Percentiles rank a stretch among this genome's conserved stretches.
phyloP scores from a whole-genome alignment of 2,888 invertebrate genomes.

The Andricus quercusramuli region DNA sequence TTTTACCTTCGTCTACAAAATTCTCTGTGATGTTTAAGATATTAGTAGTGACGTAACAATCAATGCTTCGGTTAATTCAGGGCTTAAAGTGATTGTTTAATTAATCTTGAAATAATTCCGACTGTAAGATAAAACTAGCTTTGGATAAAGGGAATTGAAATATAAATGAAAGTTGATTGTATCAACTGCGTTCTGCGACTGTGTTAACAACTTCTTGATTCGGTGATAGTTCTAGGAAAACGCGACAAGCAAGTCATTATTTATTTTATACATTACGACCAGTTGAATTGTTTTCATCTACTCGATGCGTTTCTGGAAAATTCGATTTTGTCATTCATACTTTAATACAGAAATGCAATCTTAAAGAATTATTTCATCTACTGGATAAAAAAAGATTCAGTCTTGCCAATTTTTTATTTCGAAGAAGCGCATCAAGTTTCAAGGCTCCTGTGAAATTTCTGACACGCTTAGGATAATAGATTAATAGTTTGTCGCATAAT shows the following conservation, averaged over 20 bases:
- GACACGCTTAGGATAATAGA: neutral
- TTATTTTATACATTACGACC: slow-evolving; percentile 6
- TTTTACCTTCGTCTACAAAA: slow-evolving; percentile 46
- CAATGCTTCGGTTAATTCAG: slow-evolving; percentile 2
- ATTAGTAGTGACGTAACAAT: slow-evolving; percentile 3
- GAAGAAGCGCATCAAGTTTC: slow-evolving; percentile 22
- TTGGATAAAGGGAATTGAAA: neutral
- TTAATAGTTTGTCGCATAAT: neutral
- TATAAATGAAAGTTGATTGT: neutral
- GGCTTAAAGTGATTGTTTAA: neutral
- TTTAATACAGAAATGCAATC: neutral
- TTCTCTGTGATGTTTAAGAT: slow-evolving; percentile 32
- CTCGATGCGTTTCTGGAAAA: slow-evolving; percentile 4
- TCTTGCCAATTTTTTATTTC: slow-evolving; percentile 22
- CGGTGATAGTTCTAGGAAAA: neutral
- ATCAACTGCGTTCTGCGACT: neutral
- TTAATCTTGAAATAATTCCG: neutral
- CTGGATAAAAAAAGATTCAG: neutral
- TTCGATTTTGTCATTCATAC: neutral
- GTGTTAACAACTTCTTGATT: neutral
- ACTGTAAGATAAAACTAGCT: neutral
- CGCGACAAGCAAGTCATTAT: slow-evolving; percentile 5
- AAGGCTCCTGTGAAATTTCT: slow-evolving; percentile 4
- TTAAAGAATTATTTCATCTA: neutral
- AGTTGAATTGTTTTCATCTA: neutral